Conservation (phyloP, 2,113 vertebrate species). For the Micronycteris hirsuta region DNA sequence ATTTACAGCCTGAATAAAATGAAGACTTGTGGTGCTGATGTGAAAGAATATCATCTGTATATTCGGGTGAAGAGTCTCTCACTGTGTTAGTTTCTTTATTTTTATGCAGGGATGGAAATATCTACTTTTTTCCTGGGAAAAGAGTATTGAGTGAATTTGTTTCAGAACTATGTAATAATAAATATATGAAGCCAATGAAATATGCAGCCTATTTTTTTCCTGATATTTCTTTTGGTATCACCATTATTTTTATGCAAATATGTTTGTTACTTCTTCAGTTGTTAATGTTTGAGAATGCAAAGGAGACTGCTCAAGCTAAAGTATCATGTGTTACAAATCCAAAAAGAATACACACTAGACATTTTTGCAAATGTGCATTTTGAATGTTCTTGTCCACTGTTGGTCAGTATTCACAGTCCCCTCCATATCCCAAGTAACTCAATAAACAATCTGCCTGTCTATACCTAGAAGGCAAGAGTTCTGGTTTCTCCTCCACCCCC, state of each 20-base stretch:
- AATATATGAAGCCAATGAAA: neutral
- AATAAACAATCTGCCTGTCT: slow-evolving; percentile 35
- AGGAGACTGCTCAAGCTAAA: neutral
- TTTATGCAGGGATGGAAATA: slow-evolving; percentile 28
- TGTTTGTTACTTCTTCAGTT: neutral
- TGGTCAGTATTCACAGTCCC: neutral
- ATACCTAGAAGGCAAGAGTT: slow-evolving; percentile 60
- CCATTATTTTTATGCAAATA: slow-evolving; percentile 10
- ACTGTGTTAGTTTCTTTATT: slow-evolving; percentile 27
- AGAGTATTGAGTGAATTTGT: neutral
- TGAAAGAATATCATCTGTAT: slow-evolving; percentile 54
- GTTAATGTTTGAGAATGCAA: neutral
- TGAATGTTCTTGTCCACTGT: neutral
- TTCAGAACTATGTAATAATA: neutral
- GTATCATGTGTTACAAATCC: neutral
- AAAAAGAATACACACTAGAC: neutral
- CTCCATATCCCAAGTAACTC: neutral
- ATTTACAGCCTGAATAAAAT: slow-evolving; percentile 42
- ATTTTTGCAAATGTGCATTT: neutral
- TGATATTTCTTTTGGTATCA: neutral
- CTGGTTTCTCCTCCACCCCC: neutral
- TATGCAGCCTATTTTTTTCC: neutral
- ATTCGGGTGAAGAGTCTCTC: slow-evolving; percentile 43
- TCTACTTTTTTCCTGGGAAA: neutral
- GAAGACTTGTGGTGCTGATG: slow-evolving; percentile 31